Conservation (phyloP, 1,140 invertebrate genomes). For the Drosophila elegans region DNA sequence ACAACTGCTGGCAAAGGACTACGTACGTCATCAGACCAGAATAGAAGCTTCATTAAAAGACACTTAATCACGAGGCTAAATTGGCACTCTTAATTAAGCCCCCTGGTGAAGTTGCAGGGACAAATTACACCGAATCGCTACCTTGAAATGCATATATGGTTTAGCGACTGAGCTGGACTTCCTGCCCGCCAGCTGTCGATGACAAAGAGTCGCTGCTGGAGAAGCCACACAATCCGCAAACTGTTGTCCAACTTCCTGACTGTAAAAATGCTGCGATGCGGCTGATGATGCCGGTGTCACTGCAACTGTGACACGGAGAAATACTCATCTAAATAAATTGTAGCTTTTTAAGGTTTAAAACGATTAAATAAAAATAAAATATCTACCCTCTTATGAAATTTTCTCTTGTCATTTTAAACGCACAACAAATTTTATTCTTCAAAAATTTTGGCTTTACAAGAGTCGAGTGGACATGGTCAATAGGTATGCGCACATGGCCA, state of each 20-base stretch:
- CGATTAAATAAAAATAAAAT: too few relatives aligned
- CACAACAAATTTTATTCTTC: too few relatives aligned
- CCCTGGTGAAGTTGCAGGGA: conserved; percentile 33
- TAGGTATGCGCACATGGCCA: conserved; percentile 6
- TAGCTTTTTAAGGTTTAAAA: too few relatives aligned
- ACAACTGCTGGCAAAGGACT: background rate
- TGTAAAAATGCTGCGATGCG: conserved; percentile 10
- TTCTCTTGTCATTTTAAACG: too few relatives aligned
- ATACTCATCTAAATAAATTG: too few relatives aligned
- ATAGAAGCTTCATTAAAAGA: conserved; percentile 54
- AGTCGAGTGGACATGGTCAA: conserved; percentile 5
- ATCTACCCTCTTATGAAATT: background rate
- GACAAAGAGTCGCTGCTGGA: conserved; percentile 15
- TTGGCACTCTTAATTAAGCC: conserved; percentile 57
- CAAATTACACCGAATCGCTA: conserved; percentile 7
- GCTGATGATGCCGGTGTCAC: background rate
- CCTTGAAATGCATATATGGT: conserved; percentile 10
- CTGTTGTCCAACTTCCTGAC: conserved; percentile 12
- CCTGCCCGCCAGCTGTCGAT: conserved; percentile 11
- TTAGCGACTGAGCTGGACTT: conserved; percentile 6
- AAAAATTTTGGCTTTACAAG: background rate
- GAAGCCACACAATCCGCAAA: conserved; percentile 18
- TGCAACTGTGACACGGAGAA: background rate
- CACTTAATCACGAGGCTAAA: conserved; percentile 64
- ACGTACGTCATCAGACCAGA: conserved; percentile 14